Conservation (phyloP, 1,140 invertebrate genomes). For the Megathymus violae region DNA sequence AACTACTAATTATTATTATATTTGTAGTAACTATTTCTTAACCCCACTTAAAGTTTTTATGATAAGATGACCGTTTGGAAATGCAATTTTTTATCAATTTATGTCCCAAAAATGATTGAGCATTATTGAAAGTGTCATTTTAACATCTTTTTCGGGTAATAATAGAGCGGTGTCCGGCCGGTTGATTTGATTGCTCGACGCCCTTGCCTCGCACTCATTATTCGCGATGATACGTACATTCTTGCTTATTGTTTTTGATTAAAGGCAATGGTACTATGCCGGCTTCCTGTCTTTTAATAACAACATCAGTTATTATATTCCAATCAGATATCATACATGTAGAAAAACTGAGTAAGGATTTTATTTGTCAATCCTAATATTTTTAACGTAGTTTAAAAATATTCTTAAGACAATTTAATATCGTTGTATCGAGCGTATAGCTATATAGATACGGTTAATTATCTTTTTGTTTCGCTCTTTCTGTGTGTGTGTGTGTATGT, state of each 20-base stretch:
- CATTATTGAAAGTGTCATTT: conserved; percentile 53
- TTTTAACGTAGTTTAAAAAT: too few relatives aligned
- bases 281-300: conserved; percentile 32
- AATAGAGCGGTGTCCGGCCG: conserved; percentile 55
- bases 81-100: conserved; percentile 70
- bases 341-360: too few relatives aligned
- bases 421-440: too few relatives aligned
- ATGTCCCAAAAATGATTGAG: conserved; percentile 54
- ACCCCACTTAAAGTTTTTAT: conserved; percentile 60
- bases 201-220: conserved; percentile 71
- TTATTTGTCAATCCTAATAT: too few relatives aligned
- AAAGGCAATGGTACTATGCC: conserved; percentile 36
- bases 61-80: conserved; percentile 59
- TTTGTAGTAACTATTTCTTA: conserved; percentile 77
- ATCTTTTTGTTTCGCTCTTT: too few relatives aligned
- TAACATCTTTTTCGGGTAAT: conserved; percentile 62
- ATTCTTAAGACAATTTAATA: too few relatives aligned
- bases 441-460: too few relatives aligned
- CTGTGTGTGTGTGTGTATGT: too few relatives aligned
- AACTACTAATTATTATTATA: conserved; percentile 82
- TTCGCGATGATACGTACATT: conserved; percentile 74
- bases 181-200: conserved; percentile 57
- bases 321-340: neutral
- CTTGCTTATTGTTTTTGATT: conserved; percentile 60
- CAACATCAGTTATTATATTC: conserved; percentile 14